These are phyloP conservation scores for Eupsittula cactorum DNA, from an alignment of 2,113 vertebrate species.

Conservation along the genomic window DNA sequence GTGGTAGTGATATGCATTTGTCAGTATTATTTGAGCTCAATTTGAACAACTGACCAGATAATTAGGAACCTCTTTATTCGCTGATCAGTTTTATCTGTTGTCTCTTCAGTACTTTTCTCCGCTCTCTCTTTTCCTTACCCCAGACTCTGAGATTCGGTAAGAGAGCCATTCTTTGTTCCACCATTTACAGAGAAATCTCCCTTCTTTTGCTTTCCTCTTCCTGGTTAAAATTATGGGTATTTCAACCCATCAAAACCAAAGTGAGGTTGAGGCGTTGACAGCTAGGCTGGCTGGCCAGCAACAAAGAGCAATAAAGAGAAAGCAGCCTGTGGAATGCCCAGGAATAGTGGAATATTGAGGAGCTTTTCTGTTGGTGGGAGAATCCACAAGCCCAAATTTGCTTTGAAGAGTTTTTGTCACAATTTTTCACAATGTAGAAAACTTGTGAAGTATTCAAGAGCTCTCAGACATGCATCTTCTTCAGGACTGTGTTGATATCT, in stretches of 20 bases:
- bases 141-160: neutral
- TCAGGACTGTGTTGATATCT: neutral
- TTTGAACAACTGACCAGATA: neutral
- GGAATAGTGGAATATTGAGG: neutral
- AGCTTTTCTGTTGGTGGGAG: neutral
- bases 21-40: neutral
- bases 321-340: neutral
- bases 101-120: neutral
- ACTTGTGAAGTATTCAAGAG: neutral
- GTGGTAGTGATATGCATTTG: neutral
- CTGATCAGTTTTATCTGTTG: neutral
- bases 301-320: neutral
- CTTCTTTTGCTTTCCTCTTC: neutral
- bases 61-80: neutral
- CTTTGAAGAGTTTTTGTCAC: neutral
- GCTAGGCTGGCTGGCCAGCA: neutral
- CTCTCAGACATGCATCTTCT: neutral
- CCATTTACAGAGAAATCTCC: neutral
- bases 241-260: neutral
- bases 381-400: neutral
- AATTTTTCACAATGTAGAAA: neutral
- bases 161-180: neutral
- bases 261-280: neutral
- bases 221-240: neutral
- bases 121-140: neutral